Conservation (phyloP, 2,113 vertebrate genomes). For the Acrocephalus arundinaceus region DNA sequence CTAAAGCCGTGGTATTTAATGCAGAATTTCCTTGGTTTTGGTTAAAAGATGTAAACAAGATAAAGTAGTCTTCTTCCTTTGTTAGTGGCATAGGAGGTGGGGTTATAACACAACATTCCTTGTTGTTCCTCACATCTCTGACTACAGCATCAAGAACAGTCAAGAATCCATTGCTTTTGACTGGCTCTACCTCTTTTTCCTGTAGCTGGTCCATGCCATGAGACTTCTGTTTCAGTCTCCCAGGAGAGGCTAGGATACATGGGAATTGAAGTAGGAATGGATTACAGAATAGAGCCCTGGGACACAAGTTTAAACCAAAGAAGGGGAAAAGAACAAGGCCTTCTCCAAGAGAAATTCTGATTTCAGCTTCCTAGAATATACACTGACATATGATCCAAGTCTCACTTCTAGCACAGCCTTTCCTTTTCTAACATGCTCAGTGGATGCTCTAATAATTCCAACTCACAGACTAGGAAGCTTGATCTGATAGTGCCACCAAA, state of each 20-base stretch:
- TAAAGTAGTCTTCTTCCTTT: not conserved
- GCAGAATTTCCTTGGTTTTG: not conserved
- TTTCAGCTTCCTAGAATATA: not conserved
- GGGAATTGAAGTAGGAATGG: not conserved
- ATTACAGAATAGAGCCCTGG: not conserved
- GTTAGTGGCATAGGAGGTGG: not conserved
- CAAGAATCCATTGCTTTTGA: not conserved
- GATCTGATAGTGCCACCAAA: not conserved
- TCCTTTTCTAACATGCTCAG: not conserved
- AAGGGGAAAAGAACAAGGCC: not conserved
- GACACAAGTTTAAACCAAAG: not conserved
- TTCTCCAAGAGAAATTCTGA: not conserved
- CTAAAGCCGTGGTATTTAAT: not conserved
- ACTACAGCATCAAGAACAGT: not conserved
- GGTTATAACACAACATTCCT: not conserved
- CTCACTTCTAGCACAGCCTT: not conserved
- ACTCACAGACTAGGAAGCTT: not conserved
- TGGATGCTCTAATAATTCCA: not conserved
- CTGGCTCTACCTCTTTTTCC: not conserved
- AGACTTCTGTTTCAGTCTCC: not conserved
- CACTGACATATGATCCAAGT: not conserved
- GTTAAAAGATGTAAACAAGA: not conserved
- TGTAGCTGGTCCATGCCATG: not conserved
- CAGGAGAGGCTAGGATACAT: not conserved
- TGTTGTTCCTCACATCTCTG: not conserved